Evolutionary conservation across 1,140 invertebrate species (phyloP).

Genomic region (Antheraea pernyi): DNA sequence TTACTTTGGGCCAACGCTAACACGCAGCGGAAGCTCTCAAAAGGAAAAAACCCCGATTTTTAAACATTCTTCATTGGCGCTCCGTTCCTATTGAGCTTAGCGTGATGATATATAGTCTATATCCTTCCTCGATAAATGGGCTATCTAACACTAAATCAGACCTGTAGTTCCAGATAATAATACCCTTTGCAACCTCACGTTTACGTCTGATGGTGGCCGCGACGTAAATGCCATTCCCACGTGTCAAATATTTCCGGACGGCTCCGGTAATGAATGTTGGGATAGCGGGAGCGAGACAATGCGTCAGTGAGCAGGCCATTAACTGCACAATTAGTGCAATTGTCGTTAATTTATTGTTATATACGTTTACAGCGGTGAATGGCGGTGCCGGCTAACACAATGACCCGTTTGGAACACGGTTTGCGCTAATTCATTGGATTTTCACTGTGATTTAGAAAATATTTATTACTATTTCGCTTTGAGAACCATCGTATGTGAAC

Average conservation of each 20-base stretch:
- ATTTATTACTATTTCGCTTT: neutral
- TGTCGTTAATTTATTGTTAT: constrained; percentile 73
- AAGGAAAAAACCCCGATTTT: too few species aligned
- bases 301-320: constrained; percentile 58
- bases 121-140: too few species aligned
- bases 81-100: too few species aligned
- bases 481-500: neutral
- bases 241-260: constrained; percentile 46
- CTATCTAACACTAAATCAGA: too few species aligned
- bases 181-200: too few species aligned
- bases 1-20: too few species aligned
- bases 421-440: neutral
- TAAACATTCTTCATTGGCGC: too few species aligned
- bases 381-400: neutral
- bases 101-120: too few species aligned
- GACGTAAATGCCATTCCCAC: constrained; percentile 37
- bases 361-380: constrained; percentile 33
- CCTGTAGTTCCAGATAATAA: too few species aligned
- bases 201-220: neutral
- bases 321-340: constrained; percentile 75
- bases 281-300: constrained; percentile 57
- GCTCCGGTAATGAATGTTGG: constrained; percentile 44
- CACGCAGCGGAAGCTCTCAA: too few species aligned
- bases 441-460: neutral
- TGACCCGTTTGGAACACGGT: neutral